Conservation (phyloP, 2,113 vertebrate genomes). For the Trichomycterus rosablanca region DNA sequence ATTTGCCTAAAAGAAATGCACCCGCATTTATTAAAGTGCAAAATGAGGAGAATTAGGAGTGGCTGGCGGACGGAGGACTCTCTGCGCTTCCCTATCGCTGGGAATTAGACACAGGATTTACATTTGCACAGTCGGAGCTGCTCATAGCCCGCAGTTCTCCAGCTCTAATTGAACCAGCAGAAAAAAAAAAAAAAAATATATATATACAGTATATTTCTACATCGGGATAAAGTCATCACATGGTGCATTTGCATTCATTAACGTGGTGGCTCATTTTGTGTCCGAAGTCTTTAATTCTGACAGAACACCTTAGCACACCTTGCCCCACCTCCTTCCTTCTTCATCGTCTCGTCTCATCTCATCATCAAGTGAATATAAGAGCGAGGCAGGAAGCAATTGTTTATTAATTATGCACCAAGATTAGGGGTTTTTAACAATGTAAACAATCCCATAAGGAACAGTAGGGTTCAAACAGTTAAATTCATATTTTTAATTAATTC, state of each 20-base stretch:
- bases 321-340: neutral
- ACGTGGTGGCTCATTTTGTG: conserved; percentile 3
- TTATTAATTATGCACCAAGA: too few species aligned
- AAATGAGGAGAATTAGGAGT: conserved; percentile 59
- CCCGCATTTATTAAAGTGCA: conserved; percentile 71
- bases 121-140: conserved; percentile 16
- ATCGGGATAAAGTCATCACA: conserved; percentile 28
- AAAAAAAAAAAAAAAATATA: too few species aligned
- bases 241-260: conserved; percentile 45
- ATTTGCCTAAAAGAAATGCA: conserved; percentile 76
- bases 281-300: conserved; percentile 34
- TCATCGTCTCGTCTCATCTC: neutral
- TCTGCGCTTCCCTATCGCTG: conserved; percentile 10
- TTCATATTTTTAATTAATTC: too few species aligned
- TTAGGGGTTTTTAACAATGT: too few species aligned
- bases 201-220: too few species aligned
- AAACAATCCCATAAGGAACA: too few species aligned
- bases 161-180: conserved; percentile 24
- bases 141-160: conserved; percentile 25
- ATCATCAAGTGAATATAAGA: too few species aligned
- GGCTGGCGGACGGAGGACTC: conserved; percentile 28
- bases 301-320: conserved; percentile 28
- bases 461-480: too few species aligned
- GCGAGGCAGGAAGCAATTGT: too few species aligned
- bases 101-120: conserved; percentile 31